A percentile compares a stretch with the other conserved stretches of the same genome.
Conservation (phyloP, 2,797 vertebrate genomes). For the Acipenser ruthenus region DNA sequence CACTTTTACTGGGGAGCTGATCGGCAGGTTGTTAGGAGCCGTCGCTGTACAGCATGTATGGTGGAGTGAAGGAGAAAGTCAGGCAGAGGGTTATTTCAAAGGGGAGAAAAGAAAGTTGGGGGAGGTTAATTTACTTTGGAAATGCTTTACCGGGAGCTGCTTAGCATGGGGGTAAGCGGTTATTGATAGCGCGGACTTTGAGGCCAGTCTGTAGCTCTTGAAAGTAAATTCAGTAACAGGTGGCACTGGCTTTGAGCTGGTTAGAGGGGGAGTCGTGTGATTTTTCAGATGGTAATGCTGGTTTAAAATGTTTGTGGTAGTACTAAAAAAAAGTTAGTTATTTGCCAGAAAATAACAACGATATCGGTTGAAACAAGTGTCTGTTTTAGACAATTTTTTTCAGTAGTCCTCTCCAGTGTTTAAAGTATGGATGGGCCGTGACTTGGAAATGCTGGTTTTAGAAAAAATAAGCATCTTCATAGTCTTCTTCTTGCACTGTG, state of each 20-base stretch:
- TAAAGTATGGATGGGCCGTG: no score
- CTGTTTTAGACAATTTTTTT: background rate
- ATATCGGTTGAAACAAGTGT: slow-evolving; percentile 30
- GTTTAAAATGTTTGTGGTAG: slow-evolving; percentile 52
- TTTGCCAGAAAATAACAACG: slow-evolving; percentile 17
- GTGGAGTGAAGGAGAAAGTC: slow-evolving; percentile 12
- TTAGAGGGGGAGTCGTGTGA: background rate
- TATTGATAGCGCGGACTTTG: slow-evolving; percentile 39
- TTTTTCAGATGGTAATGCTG: slow-evolving; percentile 32
- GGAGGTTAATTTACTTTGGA: slow-evolving; percentile 33
- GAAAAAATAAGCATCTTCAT: no score
- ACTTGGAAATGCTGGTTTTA: no score
- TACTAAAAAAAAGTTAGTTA: slow-evolving; percentile 7
- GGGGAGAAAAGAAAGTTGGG: slow-evolving; percentile 25
- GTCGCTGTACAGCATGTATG: slow-evolving; percentile 13
- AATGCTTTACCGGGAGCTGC: slow-evolving; percentile 29
- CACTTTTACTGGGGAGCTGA: slow-evolving; percentile 20
- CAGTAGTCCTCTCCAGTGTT: no score
- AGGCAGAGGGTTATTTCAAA: slow-evolving; percentile 27
- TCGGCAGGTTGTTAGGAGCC: slow-evolving; percentile 23
- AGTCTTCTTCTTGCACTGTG: no score
- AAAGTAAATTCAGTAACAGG: no score
- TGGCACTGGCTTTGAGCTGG: no score
- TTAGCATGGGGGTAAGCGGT: slow-evolving; percentile 28
- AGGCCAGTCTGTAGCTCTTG: slow-evolving; percentile 29